Base-by-base conservation (phyloP, 2,113 vertebrate species). In the Heloderma charlesbogerti region DNA sequence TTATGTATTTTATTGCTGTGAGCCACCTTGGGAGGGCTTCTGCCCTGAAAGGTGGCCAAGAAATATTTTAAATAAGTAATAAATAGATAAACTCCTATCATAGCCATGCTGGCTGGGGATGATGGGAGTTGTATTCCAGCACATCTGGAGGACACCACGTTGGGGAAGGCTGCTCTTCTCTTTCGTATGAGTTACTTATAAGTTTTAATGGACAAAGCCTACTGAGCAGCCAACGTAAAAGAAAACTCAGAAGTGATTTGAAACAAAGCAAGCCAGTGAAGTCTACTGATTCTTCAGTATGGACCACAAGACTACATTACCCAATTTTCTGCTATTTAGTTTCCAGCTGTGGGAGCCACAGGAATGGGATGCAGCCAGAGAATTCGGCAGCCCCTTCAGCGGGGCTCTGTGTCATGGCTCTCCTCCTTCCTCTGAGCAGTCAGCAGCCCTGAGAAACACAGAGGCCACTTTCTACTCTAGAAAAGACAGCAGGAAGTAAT, bases 291-390 rank as follows among this genome's bases (percentile, higher is more conserved):
- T 91, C 29, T 94, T 90, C 85, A 94, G 93, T 92, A 83, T 72
- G 91, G 92, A 95, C 94, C 95, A 95, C 93, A 92, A 94, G 92
- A 95, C 94, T 95, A 94, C 83, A 86, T 96, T 94, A 81, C 88
- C 89, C 84, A 51, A 34, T 40, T 72, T 89, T 84, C 94, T 96
- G 95, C 94, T 95, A 94, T 95, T 95, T 91, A 87, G 92, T 89
- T 97, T 96, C 96, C 94, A 96, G 92, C 91, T 96, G 90, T 45
- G 45, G 89, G 91, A 97, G 94, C 96, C 96, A 93, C 97, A 96
- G 96, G 96, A 97, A 96, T 96, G 92, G 92, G 93, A 96, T 94
- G 86, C 92, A 96, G 95, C 95, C 96, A 94, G 91, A 92, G 93
- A 96, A 94, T 95, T 91, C 78, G 89, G 87, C 93, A 95, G 87